Evolutionary conservation across 2,113 vertebrate species (phyloP).

Genomic region (Bubo scandiacus): DNA sequence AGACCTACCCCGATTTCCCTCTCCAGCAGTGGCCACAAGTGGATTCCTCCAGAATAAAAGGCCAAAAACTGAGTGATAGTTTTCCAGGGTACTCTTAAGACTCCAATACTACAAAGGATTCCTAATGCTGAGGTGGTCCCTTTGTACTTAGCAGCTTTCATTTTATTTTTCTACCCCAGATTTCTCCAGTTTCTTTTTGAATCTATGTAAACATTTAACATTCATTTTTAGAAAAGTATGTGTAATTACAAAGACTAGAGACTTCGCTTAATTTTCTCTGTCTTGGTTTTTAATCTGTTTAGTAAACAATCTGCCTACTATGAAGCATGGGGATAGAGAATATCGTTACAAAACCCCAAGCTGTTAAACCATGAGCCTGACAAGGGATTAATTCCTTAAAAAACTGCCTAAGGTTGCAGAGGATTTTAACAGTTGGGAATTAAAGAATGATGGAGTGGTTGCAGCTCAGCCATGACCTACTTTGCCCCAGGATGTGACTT

Average conservation of each 20-base stretch:
- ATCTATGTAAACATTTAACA: not conserved
- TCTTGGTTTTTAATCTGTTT: not conserved
- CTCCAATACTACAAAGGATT: not conserved
- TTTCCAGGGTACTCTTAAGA: not conserved
- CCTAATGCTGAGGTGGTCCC: not conserved
- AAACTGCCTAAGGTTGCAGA: not conserved
- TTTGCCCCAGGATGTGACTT: not conserved
- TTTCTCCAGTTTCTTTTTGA: not conserved
- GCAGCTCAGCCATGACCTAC: not conserved
- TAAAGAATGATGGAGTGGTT: not conserved
- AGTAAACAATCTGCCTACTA: not conserved
- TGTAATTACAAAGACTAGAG: not conserved
- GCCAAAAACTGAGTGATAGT: accelerated
- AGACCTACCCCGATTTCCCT: not conserved
- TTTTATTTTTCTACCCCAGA: not conserved
- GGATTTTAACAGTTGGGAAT: constrained; percentile 6
- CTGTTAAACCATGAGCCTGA: not conserved
- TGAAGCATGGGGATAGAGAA: not conserved
- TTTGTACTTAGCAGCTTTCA: not conserved
- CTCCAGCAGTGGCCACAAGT: not conserved
- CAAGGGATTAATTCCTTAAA: constrained; percentile 1
- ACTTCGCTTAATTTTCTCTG: not conserved
- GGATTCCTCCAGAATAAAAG: not conserved
- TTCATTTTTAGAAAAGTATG: not conserved
- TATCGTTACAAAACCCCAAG: not conserved